Conservation (phyloP, 2,113 vertebrate species). For the Paradisaea rubra region DNA sequence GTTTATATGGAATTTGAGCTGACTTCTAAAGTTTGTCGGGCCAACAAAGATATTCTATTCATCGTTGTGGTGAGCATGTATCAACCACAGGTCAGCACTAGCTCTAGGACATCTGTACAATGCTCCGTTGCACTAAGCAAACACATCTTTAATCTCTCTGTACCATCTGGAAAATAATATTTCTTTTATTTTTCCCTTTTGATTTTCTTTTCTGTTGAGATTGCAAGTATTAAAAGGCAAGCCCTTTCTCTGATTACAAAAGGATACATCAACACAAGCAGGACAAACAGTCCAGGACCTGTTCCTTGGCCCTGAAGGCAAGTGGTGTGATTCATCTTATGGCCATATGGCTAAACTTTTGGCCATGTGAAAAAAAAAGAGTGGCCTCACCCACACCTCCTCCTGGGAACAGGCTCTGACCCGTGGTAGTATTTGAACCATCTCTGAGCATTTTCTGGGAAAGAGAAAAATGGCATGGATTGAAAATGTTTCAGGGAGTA, state of each 20-base stretch:
- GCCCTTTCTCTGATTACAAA: not conserved
- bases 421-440: not conserved
- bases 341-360: not conserved
- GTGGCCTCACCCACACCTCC: not conserved
- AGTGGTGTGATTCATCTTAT: conserved; percentile 2
- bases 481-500: not conserved
- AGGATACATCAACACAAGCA: not conserved
- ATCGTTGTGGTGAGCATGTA: not conserved
- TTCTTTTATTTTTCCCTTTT: conserved; percentile 9
- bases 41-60: not conserved
- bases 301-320: not conserved
- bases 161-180: conserved; percentile 40
- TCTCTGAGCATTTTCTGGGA: not conserved
- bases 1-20: not conserved
- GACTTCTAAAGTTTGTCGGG: not conserved
- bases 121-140: not conserved
- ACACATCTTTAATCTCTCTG: conserved; percentile 16
- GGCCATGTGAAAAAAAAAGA: not conserved
- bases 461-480: not conserved
- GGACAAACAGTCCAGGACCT: not conserved
- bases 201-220: not conserved
- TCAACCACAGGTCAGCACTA: not conserved
- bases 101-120: not conserved
- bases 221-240: conserved; percentile 4
- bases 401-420: not conserved